Conservation (phyloP, 2,888 invertebrate genomes). For the Drosophila picticornis region DNA sequence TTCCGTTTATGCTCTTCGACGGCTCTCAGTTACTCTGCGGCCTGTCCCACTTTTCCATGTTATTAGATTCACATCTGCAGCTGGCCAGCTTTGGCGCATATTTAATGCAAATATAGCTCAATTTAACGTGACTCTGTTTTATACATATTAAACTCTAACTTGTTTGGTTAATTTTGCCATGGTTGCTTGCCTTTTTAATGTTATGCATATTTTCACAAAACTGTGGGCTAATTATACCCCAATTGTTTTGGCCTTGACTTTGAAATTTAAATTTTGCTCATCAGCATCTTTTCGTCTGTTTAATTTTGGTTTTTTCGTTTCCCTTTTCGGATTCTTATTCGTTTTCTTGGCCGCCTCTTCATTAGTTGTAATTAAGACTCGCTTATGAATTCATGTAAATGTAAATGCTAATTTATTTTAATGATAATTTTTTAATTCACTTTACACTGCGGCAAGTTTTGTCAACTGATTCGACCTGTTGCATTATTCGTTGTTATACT, state of each 20-base stretch:
- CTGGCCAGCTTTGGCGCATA: conserved; percentile 1
- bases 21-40: conserved; percentile 11
- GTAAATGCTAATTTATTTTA: conserved; percentile 39
- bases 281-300: conserved; percentile 1
- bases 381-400: conserved; percentile 40
- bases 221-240: conserved; percentile 41
- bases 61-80: conserved; percentile 7
- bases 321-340: conserved; percentile 21
- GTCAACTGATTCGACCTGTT: not conserved
- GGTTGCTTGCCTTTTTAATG: not conserved
- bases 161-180: conserved; percentile 21
- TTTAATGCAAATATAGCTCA: conserved; percentile 25
- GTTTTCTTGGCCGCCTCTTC: conserved; percentile 38
- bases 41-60: conserved; percentile 40
- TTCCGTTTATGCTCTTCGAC: conserved; percentile 54
- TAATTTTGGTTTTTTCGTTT: conserved; percentile 22
- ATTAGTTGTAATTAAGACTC: conserved; percentile 50
- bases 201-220: conserved; percentile 33
- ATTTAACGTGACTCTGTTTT: conserved; percentile 24
- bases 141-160: conserved; percentile 10
- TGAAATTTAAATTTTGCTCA: conserved; percentile 46
- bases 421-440: conserved; percentile 40
- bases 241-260: conserved; percentile 64
- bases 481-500: conserved; percentile 21
- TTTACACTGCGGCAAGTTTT: conserved; percentile 28